Evolutionary conservation across 2,797 vertebrate species (phyloP), one percentile per base, ranked within the genome.

Genomic region (Taenioides sp.): DNA sequence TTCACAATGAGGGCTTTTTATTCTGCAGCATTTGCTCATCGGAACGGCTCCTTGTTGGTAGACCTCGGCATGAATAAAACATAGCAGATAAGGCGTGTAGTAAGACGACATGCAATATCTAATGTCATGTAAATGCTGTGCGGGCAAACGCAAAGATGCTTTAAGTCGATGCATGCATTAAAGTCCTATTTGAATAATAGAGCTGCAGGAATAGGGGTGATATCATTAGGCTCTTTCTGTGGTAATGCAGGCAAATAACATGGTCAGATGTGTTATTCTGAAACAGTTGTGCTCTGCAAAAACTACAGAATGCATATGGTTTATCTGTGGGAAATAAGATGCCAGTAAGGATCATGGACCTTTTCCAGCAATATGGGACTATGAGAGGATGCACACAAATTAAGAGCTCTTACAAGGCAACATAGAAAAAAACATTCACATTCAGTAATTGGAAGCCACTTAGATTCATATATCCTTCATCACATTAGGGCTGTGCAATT

Each of bases 1-100:
- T 78, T 77, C 81, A 66, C 0, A 50, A 68, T 63, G 69, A 58
- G 43, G 17, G 74, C 65, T 69, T 73, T 68, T 80, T 71, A 79
- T 86, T 74, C 79, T 82, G 81, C 80, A 71, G 17, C 11, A 69
- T 65, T 71, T 43, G 76, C 81, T 81, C 70, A 2, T 69, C 77
- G 2, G 65, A 52, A 71, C 22, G 70, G 52, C 52, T 81, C 71
- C 64, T 71, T 43, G 72, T 77, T 80, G 70, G 73, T 69, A 62
- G 71, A 73, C 31, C 61, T 73, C 27, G 34, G 9, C 74, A 81
- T 82, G 77, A 85, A 84, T 84, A 79, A 88, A 74, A 80, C 79
- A 84, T 70, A 0, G 25, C 22, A 31, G 43, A 58, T 67, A 62
- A 67, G 72, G 60, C 67, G 63, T 40, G 67, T 1, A 49, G 61